phyloP scores from a whole-genome alignment of 2,113 vertebrate species.

The Pollimyrus isidori region DNA sequence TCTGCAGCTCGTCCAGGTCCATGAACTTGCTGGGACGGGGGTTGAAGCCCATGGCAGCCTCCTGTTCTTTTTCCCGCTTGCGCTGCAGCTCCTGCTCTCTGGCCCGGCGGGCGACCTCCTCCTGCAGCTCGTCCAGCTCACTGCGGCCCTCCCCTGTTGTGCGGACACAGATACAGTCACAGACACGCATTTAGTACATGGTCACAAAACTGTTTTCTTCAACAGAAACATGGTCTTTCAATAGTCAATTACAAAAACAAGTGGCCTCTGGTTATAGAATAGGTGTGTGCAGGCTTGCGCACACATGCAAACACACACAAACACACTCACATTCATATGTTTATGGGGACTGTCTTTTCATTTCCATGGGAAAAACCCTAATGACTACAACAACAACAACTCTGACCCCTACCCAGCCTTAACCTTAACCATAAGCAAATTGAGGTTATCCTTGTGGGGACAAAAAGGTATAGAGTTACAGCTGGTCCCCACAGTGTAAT shows the following conservation, averaged over 20 bases:
- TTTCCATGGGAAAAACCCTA: neutral
- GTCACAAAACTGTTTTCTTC: neutral
- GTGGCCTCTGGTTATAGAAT: neutral
- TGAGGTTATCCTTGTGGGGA: neutral
- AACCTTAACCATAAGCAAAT: neutral
- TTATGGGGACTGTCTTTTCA: neutral
- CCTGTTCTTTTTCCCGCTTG: slow-evolving; percentile 77
- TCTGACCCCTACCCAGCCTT: neutral
- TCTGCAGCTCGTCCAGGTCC: slow-evolving; percentile 93
- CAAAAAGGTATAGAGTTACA: neutral
- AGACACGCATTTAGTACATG: neutral
- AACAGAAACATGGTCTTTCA: neutral
- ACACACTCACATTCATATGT: neutral
- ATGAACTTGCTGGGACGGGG: slow-evolving; percentile 89
- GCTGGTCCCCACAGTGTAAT: neutral
- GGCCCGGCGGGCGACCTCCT: slow-evolving; percentile 79
- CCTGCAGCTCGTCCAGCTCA: slow-evolving; percentile 86
- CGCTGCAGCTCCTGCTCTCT: slow-evolving; percentile 77
- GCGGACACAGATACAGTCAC: neutral
- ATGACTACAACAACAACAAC: neutral
- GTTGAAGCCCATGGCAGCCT: slow-evolving; percentile 86
- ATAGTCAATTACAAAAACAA: neutral
- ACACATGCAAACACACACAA: neutral
- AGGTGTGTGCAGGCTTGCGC: neutral
- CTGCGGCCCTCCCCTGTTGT: slow-evolving; percentile 53